phyloP scores from a whole-genome alignment of 1,140 invertebrate genomes.

The Idris sp. region DNA sequence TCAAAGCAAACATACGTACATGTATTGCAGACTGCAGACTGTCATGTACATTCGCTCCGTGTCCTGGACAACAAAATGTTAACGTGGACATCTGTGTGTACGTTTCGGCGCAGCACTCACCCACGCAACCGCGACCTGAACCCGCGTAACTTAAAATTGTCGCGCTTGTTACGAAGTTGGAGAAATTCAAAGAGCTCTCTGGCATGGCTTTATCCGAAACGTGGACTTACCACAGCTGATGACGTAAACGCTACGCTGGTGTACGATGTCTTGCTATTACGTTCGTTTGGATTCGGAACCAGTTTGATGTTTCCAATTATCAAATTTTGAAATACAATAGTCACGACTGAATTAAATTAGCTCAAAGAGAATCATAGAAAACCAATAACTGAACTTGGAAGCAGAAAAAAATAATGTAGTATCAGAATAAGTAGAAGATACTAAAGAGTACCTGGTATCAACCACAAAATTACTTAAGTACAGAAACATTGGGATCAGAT shows the following conservation, averaged over 20 bases:
- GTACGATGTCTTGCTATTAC: constrained; percentile 1
- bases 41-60: constrained; percentile 18
- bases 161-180: constrained; percentile 34
- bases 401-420: too few species aligned
- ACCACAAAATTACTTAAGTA: too few species aligned
- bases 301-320: constrained; percentile 8
- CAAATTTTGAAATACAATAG: too few species aligned
- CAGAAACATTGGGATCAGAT: too few species aligned
- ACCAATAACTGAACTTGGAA: too few species aligned
- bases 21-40: constrained; percentile 20
- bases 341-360: too few species aligned
- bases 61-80: constrained; percentile 23
- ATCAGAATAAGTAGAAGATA: too few species aligned
- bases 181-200: constrained; percentile 24
- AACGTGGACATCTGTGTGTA: constrained; percentile 17
- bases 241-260: neutral
- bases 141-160: constrained; percentile 55
- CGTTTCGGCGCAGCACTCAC: constrained; percentile 37
- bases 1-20: constrained; percentile 26
- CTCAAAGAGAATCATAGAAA: too few species aligned
- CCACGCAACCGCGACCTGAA: constrained; percentile 38
- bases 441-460: too few species aligned
- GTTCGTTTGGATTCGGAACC: constrained; percentile 1
- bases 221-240: constrained; percentile 36
- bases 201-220: constrained; percentile 1